Evolutionary conservation across 2,113 vertebrate species (phyloP).

Genomic region (Aegotheles bennettii): DNA sequence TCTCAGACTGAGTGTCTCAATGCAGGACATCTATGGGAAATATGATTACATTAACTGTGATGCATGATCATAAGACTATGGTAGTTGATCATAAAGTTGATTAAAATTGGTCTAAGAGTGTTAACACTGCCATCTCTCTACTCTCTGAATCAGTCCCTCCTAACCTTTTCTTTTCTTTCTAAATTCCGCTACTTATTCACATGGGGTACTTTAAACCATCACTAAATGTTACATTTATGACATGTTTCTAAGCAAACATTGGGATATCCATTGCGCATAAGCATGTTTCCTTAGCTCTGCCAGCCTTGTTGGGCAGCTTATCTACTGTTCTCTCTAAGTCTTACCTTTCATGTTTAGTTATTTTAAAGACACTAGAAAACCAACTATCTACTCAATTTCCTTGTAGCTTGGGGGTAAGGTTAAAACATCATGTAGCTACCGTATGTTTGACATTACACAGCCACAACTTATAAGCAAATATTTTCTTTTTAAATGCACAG

Average conservation of each 20-base stretch:
- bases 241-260: background rate
- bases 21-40: background rate
- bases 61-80: background rate
- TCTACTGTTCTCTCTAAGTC: background rate
- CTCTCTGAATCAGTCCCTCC: background rate
- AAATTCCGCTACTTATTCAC: background rate
- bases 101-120: background rate
- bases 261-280: background rate
- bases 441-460: conserved; percentile 19
- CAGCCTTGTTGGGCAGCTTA: conserved; percentile 38
- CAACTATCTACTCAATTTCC: conserved; percentile 20
- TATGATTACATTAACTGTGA: background rate
- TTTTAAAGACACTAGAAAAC: conserved; percentile 25
- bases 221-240: background rate
- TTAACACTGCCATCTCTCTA: background rate
- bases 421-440: conserved; percentile 40
- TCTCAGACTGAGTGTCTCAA: background rate
- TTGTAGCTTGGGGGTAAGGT: conserved; percentile 37
- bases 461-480: conserved; percentile 43
- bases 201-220: background rate
- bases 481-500: conserved; percentile 50
- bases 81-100: background rate
- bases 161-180: background rate
- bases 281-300: conserved; percentile 15
- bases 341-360: conserved; percentile 30